Conservation (phyloP, 2,113 vertebrate genomes). For the Rhinoptilus africanus region DNA sequence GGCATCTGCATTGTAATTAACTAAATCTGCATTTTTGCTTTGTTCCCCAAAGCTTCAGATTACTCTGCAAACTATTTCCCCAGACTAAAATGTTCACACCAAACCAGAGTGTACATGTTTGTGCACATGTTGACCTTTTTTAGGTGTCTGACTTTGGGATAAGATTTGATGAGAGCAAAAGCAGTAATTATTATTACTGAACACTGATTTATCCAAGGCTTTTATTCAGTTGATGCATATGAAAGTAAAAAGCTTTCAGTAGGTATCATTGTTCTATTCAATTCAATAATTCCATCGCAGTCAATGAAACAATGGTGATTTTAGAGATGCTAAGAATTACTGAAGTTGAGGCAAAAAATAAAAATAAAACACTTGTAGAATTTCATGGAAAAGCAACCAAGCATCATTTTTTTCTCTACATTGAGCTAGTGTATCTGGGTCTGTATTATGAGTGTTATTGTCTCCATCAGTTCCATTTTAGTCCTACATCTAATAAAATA, state of each 20-base stretch:
- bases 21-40: background rate
- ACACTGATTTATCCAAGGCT: background rate
- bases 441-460: background rate
- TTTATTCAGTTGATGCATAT: background rate
- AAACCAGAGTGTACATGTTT: background rate
- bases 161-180: background rate
- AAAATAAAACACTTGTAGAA: background rate
- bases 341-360: background rate
- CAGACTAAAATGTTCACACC: background rate
- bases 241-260: background rate
- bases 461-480: background rate
- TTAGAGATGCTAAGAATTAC: background rate
- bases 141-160: background rate
- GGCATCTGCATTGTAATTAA: background rate
- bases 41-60: background rate
- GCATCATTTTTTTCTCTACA: background rate
- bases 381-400: background rate
- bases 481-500: background rate
- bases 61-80: background rate
- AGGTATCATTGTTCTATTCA: background rate
- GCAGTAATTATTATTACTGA: background rate
- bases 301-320: background rate
- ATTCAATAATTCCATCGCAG: background rate
- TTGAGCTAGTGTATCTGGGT: background rate
- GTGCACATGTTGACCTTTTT: background rate